Evolutionary conservation across 2,113 vertebrate species (phyloP).

Genomic region (Gasterosteus nipponicus): DNA sequence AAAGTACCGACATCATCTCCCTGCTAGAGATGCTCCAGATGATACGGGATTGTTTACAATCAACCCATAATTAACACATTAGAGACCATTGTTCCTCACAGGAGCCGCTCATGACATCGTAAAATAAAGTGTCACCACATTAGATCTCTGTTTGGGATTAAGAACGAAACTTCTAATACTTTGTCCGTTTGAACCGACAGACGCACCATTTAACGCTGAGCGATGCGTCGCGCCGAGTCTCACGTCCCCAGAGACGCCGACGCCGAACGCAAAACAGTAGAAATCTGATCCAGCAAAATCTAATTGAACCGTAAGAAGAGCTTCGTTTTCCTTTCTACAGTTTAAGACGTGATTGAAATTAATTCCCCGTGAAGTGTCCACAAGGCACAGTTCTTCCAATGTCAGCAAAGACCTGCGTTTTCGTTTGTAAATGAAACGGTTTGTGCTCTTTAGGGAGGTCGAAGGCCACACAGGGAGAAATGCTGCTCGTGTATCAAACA

Average conservation of each 20-base stretch:
- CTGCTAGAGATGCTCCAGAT: background rate
- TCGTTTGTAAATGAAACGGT: slow-evolving; percentile 19
- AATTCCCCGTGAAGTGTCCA: slow-evolving; percentile 22
- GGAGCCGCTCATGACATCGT: background rate
- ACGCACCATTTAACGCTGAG: background rate
- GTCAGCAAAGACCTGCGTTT: slow-evolving; percentile 32
- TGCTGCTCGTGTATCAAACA: slow-evolving; percentile 21
- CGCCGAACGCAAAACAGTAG: background rate
- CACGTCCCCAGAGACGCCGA: background rate
- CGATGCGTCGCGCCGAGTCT: background rate
- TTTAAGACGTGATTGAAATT: slow-evolving; percentile 20
- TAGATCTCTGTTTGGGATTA: background rate
- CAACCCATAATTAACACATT: background rate
- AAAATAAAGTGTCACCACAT: slow-evolving; percentile 5
- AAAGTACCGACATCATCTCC: background rate
- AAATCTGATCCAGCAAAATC: background rate
- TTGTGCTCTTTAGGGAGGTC: slow-evolving; percentile 78
- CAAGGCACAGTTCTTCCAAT: slow-evolving; percentile 66
- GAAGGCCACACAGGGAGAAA: slow-evolving; percentile 69
- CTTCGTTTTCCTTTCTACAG: background rate
- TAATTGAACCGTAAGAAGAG: background rate
- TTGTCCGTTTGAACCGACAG: background rate
- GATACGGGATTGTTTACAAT: no score
- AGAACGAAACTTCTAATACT: background rate
- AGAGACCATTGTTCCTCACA: background rate